phyloP scores from a whole-genome alignment of 2,797 vertebrate species.

The Rhadinocentrus ornatus region DNA sequence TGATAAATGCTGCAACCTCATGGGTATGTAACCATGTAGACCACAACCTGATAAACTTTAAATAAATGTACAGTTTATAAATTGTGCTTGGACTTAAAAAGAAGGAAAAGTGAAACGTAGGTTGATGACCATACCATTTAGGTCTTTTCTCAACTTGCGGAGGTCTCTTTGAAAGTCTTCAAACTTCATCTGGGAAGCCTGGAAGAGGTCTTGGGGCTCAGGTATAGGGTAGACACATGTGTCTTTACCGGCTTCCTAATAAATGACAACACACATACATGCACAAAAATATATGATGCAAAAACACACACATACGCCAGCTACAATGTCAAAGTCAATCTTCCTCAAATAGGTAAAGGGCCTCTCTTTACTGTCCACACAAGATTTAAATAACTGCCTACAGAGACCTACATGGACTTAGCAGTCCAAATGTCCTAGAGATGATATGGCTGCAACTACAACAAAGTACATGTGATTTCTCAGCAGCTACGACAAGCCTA shows the following conservation, averaged over 20 bases:
- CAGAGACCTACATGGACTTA: conserved; percentile 48
- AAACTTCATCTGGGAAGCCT: conserved; percentile 96
- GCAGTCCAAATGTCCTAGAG: conserved; percentile 54
- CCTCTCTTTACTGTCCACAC: conserved; percentile 52
- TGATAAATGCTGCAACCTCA: conserved; percentile 40
- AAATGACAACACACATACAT: conserved; percentile 55
- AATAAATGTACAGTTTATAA: conserved; percentile 38
- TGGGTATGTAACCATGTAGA: conserved; percentile 9
- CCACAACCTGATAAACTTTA: conserved; percentile 18
- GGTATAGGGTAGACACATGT: conserved; percentile 92
- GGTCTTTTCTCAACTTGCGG: conserved; percentile 93
- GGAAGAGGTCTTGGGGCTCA: conserved; percentile 96
- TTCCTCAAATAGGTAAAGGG: conserved; percentile 53
- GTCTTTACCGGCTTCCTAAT: conserved; percentile 93
- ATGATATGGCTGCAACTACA: conserved; percentile 48
- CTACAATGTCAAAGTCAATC: conserved; percentile 66
- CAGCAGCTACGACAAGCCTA: conserved; percentile 61
- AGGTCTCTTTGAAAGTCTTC: conserved; percentile 97
- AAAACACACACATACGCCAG: conserved; percentile 47
- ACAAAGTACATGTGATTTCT: conserved; percentile 40
- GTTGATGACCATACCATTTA: conserved; percentile 85
- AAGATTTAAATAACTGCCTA: conserved; percentile 57
- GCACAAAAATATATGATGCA: conserved; percentile 33
- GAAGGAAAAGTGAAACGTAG: conserved; percentile 4
- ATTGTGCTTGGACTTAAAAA: conserved; percentile 9